A percentile compares a stretch with the other conserved stretches of the same genome.
These are phyloP conservation scores for Spatulosminthurus flaviceps DNA, from an alignment of 2,888 invertebrate genomes.

Conservation along the genomic window DNA sequence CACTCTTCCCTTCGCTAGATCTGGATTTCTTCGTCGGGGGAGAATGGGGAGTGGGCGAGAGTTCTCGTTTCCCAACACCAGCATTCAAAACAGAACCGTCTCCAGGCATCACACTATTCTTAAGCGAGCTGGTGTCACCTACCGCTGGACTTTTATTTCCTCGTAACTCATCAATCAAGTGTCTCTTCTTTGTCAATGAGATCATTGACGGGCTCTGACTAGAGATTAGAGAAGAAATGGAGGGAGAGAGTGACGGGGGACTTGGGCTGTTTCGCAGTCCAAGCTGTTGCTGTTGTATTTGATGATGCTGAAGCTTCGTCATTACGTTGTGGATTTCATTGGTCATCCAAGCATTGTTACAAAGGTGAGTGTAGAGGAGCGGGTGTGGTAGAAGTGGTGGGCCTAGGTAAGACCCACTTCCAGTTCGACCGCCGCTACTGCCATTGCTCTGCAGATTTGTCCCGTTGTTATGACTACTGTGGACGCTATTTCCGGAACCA, in stretches of 20 bases:
- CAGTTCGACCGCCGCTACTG: neutral
- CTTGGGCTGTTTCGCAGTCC: slow-evolving; percentile 35
- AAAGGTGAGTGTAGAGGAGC: slow-evolving; percentile 61
- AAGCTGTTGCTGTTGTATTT: slow-evolving; percentile 58
- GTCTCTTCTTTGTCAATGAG: slow-evolving; percentile 49
- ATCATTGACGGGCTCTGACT: neutral
- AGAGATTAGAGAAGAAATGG: slow-evolving; percentile 8
- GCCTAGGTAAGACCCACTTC: slow-evolving; percentile 31
- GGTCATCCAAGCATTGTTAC: slow-evolving; percentile 63
- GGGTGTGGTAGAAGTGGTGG: slow-evolving; percentile 61
- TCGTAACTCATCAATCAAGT: slow-evolving; percentile 60
- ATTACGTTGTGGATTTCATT: slow-evolving; percentile 62
- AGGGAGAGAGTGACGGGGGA: slow-evolving; percentile 21
- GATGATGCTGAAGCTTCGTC: slow-evolving; percentile 62
- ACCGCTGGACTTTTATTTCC: slow-evolving; percentile 54
- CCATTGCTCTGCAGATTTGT: neutral
- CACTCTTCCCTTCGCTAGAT: slow-evolving; percentile 45
- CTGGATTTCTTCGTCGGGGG: slow-evolving; percentile 26
- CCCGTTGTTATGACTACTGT: neutral
- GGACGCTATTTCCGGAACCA: neutral
- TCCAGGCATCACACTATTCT: neutral
- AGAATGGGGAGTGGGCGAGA: slow-evolving; percentile 23
- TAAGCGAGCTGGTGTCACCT: slow-evolving; percentile 33
- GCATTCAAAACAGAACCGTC: neutral
- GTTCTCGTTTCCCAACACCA: slow-evolving; percentile 17